phyloP scores from a whole-genome alignment of 2,113 vertebrate genomes.

The Sardina pilchardus region DNA sequence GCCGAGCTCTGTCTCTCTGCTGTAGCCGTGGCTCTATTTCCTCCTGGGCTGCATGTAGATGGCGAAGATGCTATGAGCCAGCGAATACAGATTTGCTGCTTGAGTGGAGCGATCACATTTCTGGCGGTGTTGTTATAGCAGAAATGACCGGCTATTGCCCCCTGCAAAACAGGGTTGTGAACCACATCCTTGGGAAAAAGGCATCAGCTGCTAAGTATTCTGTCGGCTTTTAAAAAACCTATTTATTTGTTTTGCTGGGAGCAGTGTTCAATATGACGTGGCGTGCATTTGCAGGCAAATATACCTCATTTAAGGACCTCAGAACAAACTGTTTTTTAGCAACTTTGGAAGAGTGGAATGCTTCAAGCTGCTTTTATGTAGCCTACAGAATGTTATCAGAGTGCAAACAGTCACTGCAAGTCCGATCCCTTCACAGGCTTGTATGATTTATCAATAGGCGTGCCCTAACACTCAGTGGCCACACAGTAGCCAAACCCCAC shows the following conservation, averaged over 20 bases:
- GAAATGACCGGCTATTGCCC: conserved; percentile 45
- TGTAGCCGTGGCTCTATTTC: neutral
- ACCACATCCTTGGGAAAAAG: conserved; percentile 35
- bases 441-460: neutral
- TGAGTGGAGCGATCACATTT: conserved; percentile 29
- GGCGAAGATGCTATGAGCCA: neutral
- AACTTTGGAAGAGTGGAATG: neutral
- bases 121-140: conserved; percentile 13
- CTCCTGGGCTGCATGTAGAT: conserved; percentile 34
- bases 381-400: neutral
- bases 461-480: neutral
- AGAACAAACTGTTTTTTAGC: neutral
- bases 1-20: neutral
- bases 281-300: neutral
- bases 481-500: neutral
- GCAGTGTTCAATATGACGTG: neutral
- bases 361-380: neutral
- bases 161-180: conserved; percentile 34
- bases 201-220: conserved; percentile 5
- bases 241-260: conserved; percentile 2
- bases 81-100: conserved; percentile 44
- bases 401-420: neutral
- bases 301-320: neutral
- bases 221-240: neutral
- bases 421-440: neutral